Evolutionary conservation across 2,888 invertebrate genomes (phyloP).

Genomic region (Torymus texanus): DNA sequence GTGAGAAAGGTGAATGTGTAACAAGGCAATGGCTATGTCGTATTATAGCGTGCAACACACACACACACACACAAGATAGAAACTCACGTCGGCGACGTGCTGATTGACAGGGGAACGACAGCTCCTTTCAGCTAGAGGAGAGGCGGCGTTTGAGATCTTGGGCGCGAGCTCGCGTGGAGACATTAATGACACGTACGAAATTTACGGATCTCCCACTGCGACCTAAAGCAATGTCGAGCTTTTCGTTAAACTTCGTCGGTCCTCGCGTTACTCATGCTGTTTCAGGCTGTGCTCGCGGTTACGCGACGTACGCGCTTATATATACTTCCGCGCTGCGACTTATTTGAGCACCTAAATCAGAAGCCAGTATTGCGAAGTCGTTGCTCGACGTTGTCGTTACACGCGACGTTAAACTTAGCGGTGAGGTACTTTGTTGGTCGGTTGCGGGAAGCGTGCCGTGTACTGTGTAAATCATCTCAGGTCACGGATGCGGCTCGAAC

Average conservation of each 20-base stretch:
- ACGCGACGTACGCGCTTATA: too few species aligned
- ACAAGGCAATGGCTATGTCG: neutral
- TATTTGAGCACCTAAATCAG: too few species aligned
- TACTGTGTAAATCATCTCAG: too few species aligned
- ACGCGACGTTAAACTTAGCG: neutral
- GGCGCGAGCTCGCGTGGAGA: neutral
- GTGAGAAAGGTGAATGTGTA: constrained; percentile 48
- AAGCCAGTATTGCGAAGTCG: too few species aligned
- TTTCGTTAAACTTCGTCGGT: neutral
- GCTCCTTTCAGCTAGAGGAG: constrained; percentile 42
- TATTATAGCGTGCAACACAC: too few species aligned
- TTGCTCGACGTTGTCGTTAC: neutral
- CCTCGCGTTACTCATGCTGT: too few species aligned
- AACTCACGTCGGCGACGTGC: constrained; percentile 24
- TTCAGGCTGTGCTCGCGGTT: too few species aligned
- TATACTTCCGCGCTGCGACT: too few species aligned
- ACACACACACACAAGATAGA: neutral
- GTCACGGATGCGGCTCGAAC: too few species aligned
- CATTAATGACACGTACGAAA: constrained; percentile 42
- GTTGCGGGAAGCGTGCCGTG: too few species aligned
- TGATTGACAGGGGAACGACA: constrained; percentile 50
- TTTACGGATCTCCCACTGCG: constrained; percentile 36
- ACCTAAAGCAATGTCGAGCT: neutral
- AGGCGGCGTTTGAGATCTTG: constrained; percentile 19
- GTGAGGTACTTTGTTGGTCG: neutral